phyloP scores from a whole-genome alignment of 2,797 vertebrate genomes.

The Diplodus puntazzo region DNA sequence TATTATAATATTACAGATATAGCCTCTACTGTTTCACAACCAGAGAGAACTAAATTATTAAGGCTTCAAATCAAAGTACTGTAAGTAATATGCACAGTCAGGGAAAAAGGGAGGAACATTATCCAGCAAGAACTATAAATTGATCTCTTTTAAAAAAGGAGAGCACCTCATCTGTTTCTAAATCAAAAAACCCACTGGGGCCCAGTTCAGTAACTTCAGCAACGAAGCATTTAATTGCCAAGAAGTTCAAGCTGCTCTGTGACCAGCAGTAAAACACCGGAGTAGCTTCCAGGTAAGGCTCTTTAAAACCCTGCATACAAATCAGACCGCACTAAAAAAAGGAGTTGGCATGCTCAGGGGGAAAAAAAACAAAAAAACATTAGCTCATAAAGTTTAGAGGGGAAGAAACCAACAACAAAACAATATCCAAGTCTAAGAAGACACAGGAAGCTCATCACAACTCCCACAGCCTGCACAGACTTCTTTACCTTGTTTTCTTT shows the following conservation, averaged over 20 bases:
- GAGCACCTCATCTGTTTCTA: background rate
- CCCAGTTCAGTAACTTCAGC: background rate
- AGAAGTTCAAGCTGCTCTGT: conserved; percentile 1
- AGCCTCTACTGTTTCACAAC: too few species aligned
- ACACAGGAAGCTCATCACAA: background rate
- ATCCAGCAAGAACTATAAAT: background rate
- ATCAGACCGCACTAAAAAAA: background rate
- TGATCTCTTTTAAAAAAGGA: background rate
- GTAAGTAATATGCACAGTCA: background rate
- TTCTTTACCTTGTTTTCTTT: conserved; percentile 81
- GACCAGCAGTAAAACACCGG: background rate
- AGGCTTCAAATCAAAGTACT: background rate
- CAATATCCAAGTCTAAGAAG: conserved; percentile 13
- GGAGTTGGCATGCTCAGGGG: conserved; percentile 14
- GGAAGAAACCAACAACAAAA: background rate
- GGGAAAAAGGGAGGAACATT: background rate
- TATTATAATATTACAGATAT: too few species aligned
- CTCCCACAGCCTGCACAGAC: conserved; percentile 2
- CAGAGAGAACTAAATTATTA: background rate
- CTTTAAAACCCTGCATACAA: background rate
- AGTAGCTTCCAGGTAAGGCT: background rate
- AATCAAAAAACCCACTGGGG: background rate
- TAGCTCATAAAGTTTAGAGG: background rate
- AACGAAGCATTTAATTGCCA: too few species aligned
- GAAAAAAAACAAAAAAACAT: background rate